Conservation (phyloP, 2,113 vertebrate genomes). For the Paraplagusia blochii region DNA sequence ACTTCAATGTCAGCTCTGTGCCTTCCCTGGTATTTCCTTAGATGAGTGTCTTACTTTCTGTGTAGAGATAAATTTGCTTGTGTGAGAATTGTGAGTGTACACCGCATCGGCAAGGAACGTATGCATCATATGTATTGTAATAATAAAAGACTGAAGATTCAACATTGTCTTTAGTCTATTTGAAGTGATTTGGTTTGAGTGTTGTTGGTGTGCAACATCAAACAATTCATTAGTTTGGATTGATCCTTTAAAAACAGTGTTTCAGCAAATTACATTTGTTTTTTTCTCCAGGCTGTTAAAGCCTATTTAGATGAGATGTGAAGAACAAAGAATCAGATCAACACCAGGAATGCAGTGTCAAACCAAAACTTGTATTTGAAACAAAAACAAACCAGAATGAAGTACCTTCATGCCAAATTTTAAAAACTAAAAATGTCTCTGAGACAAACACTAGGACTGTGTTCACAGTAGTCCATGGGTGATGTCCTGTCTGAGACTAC, state of each 20-base stretch:
- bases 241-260: slow-evolving; percentile 1
- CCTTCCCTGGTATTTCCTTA: slow-evolving; percentile 19
- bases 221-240: no score
- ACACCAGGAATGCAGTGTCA: slow-evolving; percentile 1
- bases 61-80: slow-evolving; percentile 19
- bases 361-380: slow-evolving; percentile 11
- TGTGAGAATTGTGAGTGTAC: slow-evolving; percentile 13
- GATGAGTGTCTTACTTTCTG: slow-evolving; percentile 18
- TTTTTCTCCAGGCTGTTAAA: neutral
- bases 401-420: neutral
- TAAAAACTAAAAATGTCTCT: neutral
- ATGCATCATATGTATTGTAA: slow-evolving; percentile 17
- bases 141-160: slow-evolving; percentile 1
- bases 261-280: neutral
- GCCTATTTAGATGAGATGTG: no score
- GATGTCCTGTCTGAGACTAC: slow-evolving; percentile 21
- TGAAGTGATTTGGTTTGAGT: neutral
- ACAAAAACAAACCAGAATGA: slow-evolving; percentile 6
- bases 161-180: slow-evolving; percentile 19
- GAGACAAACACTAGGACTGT: neutral
- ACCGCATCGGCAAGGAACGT: slow-evolving; percentile 51
- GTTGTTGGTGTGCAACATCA: neutral
- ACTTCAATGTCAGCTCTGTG: slow-evolving; percentile 15
- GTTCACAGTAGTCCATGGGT: no score
- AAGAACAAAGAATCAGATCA: neutral